Evolutionary conservation across 2,888 invertebrate genomes (phyloP), one percentile per base, ranked within the genome.

Genomic region (Baccha elongata): DNA sequence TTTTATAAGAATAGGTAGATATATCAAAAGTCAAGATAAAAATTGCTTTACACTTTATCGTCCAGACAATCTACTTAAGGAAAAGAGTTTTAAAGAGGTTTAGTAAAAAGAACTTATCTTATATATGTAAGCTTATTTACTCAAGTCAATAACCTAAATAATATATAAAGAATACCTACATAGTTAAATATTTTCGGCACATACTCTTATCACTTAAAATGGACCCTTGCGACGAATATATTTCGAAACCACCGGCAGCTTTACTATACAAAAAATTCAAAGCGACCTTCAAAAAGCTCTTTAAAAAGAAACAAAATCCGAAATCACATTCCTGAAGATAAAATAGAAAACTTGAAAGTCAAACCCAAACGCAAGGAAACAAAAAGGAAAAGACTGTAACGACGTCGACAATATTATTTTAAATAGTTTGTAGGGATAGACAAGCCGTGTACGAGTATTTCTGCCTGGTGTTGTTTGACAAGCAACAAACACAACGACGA

Each of bases 381-480:
- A 13, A 62, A 10, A 17, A 10, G 15, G n/a, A 26, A 76, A 29
- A 35, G 64, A 21, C 35, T 21, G 5, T 37, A 29, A 52, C 21
- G 52, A 52, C 69, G 40, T 37, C 55, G 15, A 44, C 65, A 60
- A 68, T 64, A 55, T 46, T 17, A 74, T 50, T 69, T 46, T 3
- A 8, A 73, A 73, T 79, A 79, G 60, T 79, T 79, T 73, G 73
- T 73, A 55, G 52, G 46, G 60, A 72, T 67, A 60, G 67, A 73
- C 58, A 52, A 65, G 15, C 3, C 19, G 44, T 23, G 44, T 40
- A 44, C 35, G 50, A 37, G 46, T 15, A 13, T 62, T 58, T 35
- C 13, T 72, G 65, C 65, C 78, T 46, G 55, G 13, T 65, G 62
- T 15, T 26, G 58, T 42, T 55, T 65, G 72, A 37, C 67, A 64